phyloP scores from a whole-genome alignment of 2,888 invertebrate species.

The Asteroscopus sphinx region DNA sequence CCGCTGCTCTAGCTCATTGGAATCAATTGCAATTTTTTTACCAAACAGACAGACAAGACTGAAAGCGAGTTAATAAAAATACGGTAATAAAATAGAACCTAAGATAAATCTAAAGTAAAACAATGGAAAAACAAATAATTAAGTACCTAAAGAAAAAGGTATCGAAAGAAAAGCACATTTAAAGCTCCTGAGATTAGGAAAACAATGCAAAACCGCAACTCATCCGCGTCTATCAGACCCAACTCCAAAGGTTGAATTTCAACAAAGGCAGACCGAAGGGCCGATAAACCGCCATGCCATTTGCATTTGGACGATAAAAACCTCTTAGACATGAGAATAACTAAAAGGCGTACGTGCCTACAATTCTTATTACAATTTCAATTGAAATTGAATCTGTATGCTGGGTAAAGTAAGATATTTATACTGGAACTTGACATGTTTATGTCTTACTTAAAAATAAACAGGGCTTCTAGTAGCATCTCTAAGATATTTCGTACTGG shows the following conservation, averaged over 20 bases:
- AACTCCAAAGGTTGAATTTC: conserved; percentile 6
- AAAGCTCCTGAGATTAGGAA: neutral
- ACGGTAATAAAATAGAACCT: too few species aligned
- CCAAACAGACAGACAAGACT: too few species aligned
- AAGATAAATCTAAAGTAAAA: too few species aligned
- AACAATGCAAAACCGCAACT: neutral
- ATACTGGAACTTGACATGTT: neutral
- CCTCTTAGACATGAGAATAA: conserved; percentile 5
- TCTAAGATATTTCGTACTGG: too few species aligned
- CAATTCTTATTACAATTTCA: conserved; percentile 1
- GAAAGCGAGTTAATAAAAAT: too few species aligned
- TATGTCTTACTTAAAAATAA: neutral
- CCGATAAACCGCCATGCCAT: conserved; percentile 1
- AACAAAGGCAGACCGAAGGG: conserved; percentile 1
- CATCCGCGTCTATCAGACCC: neutral
- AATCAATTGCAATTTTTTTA: too few species aligned
- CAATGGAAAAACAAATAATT: too few species aligned
- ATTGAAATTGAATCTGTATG: conserved; percentile 2
- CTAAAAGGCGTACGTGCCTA: conserved; percentile 7
- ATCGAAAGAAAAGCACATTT: neutral
- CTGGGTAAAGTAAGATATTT: neutral
- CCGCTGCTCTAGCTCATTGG: too few species aligned
- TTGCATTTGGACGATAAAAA: conserved; percentile 2
- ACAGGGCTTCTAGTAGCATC: too few species aligned
- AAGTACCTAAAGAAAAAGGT: too few species aligned